Conservation (phyloP, 1,140 invertebrate genomes). For the Halictus rubicundus region DNA sequence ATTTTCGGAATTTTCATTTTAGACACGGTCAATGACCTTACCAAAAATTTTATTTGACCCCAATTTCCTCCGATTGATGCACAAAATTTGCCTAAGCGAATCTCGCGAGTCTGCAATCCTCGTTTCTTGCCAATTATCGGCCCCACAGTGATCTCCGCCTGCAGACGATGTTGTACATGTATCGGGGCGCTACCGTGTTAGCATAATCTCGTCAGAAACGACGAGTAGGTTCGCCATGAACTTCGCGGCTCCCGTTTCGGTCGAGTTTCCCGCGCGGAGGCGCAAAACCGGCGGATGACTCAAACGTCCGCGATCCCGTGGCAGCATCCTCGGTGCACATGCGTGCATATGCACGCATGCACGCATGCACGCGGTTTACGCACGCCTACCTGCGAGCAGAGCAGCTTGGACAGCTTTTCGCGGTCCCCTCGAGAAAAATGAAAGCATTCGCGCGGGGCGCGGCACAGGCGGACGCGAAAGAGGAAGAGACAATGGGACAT, state of each 20-base stretch:
- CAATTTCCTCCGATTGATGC: too few species aligned
- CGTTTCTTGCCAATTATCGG: too few species aligned
- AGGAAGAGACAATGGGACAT: conserved; percentile 67
- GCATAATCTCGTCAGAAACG: not conserved
- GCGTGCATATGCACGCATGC: not conserved
- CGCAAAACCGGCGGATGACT: conserved; percentile 43
- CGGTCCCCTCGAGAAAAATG: conserved; percentile 18
- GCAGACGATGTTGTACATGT: too few species aligned
- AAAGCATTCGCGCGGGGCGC: conserved; percentile 35
- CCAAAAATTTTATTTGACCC: too few species aligned
- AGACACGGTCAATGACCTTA: too few species aligned
- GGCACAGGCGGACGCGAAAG: conserved; percentile 22
- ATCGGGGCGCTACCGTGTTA: too few species aligned
- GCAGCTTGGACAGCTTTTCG: not conserved
- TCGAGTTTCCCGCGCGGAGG: not conserved
- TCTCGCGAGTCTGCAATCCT: too few species aligned
- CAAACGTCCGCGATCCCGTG: conserved; percentile 24
- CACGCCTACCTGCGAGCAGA: not conserved
- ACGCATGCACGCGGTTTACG: too few species aligned
- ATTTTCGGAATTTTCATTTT: too few species aligned
- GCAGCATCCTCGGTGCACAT: conserved; percentile 5
- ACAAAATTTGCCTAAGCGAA: too few species aligned
- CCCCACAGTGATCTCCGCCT: too few species aligned
- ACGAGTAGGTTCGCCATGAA: not conserved
- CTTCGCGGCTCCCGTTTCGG: not conserved